These are phyloP conservation scores for Drosophila borealis DNA, from an alignment of 2,888 invertebrate species.

Conservation along the genomic window DNA sequence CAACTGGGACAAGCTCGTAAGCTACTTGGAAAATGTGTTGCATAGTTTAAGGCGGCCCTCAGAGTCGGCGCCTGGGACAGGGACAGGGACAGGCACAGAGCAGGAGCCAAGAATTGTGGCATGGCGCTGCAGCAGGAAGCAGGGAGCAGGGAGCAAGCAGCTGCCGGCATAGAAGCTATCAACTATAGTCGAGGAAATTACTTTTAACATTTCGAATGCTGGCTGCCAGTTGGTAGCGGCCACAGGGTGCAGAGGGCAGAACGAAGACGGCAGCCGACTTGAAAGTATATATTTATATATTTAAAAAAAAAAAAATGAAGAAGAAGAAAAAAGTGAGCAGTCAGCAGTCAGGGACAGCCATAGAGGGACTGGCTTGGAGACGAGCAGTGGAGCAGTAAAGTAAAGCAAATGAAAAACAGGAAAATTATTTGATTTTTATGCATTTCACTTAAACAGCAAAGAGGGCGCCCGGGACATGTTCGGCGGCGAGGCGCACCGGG, in stretches of 20 bases:
- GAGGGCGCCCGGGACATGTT: conserved; percentile 49
- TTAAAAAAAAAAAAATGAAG: conserved; percentile 5
- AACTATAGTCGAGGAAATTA: conserved; percentile 79
- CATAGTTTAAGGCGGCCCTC: conserved; percentile 60
- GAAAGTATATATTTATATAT: conserved; percentile 70
- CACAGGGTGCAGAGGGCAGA: conserved; percentile 1
- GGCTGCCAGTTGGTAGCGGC: conserved; percentile 32
- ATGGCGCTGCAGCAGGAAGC: not conserved
- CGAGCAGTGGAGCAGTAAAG: conserved; percentile 23
- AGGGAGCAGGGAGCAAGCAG: conserved; percentile 10
- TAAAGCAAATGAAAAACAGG: conserved; percentile 72
- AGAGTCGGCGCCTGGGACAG: not conserved
- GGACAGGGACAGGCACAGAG: not conserved
- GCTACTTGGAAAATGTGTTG: conserved; percentile 71
- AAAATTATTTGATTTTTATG: conserved; percentile 81
- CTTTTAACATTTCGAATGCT: conserved; percentile 76
- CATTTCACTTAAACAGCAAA: conserved; percentile 77
- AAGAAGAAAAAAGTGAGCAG: conserved; percentile 18
- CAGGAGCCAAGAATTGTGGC: not conserved
- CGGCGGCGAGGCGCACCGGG: not conserved
- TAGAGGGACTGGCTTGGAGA: not conserved
- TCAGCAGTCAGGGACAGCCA: conserved; percentile 1
- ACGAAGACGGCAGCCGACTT: conserved; percentile 41
- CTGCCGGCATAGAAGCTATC: conserved; percentile 55
- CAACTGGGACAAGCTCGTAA: conserved; percentile 54